Evolutionary conservation across 2,113 vertebrate genomes (phyloP).

Genomic region (Ageneiosus marmoratus): DNA sequence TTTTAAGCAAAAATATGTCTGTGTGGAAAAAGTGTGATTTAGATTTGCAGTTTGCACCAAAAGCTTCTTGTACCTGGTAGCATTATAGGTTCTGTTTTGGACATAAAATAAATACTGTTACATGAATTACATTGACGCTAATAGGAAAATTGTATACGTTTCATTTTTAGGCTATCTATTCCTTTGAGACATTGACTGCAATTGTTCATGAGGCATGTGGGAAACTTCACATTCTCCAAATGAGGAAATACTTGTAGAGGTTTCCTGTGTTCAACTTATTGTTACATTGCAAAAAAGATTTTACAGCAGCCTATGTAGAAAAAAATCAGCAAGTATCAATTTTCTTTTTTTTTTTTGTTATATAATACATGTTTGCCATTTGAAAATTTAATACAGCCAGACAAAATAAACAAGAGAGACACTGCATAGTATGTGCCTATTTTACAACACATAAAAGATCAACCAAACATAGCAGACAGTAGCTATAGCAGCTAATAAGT

Average conservation of each 20-base stretch:
- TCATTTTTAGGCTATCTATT: not conserved
- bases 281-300: not conserved
- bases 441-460: not conserved
- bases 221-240: not conserved
- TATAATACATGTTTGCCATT: not conserved
- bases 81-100: not conserved
- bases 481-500: not conserved
- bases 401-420: not conserved
- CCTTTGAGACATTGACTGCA: not conserved
- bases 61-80: not conserved
- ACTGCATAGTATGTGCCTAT: not conserved
- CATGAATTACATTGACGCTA: too few relatives aligned
- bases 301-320: not conserved
- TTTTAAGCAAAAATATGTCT: not conserved
- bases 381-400: not conserved
- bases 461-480: not conserved
- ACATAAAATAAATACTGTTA: not conserved
- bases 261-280: not conserved
- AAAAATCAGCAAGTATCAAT: not conserved
- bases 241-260: not conserved
- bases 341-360: not conserved
- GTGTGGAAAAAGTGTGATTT: not conserved
- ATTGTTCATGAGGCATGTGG: not conserved
- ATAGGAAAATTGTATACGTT: not conserved
- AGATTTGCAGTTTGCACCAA: not conserved